Evolutionary conservation across 2,797 vertebrate species (phyloP).

Genomic region (Notoglanidium macrostoma): DNA sequence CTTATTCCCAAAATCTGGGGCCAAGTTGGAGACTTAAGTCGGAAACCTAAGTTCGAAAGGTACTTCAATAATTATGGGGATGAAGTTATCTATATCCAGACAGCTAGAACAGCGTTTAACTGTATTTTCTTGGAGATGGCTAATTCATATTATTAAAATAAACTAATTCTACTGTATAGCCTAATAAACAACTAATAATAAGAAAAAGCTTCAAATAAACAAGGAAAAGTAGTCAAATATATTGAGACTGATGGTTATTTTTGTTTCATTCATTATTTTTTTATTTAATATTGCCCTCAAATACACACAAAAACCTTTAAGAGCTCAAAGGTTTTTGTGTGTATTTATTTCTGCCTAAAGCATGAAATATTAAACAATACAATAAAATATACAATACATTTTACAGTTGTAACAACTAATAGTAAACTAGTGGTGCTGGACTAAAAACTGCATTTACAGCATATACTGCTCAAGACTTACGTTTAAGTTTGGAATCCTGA

Average conservation of each 20-base stretch:
- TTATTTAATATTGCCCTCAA: neutral
- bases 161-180: neutral
- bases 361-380: neutral
- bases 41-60: slow-evolving; percentile 8
- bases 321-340: too few species aligned
- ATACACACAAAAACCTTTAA: neutral
- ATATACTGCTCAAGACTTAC: neutral
- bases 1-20: neutral
- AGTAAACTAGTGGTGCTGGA: neutral
- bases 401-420: neutral
- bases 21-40: neutral
- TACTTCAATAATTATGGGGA: neutral
- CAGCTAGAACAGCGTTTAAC: neutral
- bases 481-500: neutral
- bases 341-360: neutral
- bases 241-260: neutral
- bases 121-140: neutral
- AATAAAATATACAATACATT: neutral
- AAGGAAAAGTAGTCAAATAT: neutral
- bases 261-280: neutral
- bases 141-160: neutral
- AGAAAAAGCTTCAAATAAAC: neutral
- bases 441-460: neutral
- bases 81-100: neutral
- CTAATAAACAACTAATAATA: neutral